Evolutionary conservation across 1,140 invertebrate species (phyloP).

Genomic region (Drosophila lowei): DNA sequence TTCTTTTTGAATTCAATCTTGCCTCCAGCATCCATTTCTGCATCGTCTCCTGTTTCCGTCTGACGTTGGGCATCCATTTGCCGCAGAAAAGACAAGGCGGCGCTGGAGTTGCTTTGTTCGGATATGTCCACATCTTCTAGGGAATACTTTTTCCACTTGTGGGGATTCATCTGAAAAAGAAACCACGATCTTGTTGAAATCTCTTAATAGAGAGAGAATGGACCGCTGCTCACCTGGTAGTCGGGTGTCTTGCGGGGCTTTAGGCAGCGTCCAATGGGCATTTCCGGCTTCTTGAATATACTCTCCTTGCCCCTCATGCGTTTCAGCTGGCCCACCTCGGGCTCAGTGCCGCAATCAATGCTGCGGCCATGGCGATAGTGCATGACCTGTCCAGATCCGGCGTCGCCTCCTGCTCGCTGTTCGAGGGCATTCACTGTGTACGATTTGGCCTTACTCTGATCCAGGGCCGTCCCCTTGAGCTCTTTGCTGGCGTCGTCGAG

Average conservation of each 20-base stretch:
- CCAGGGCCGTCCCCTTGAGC: slow-evolving; percentile 82
- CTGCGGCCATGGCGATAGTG: slow-evolving; percentile 58
- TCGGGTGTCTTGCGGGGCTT: slow-evolving; percentile 86
- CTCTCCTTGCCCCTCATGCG: slow-evolving; percentile 89
- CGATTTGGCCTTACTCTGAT: slow-evolving; percentile 75
- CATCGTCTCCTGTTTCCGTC: slow-evolving; percentile 45
- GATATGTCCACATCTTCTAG: slow-evolving; percentile 91
- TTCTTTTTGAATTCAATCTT: slow-evolving; percentile 84
- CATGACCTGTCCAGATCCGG: slow-evolving; percentile 45
- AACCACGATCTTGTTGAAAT: neutral
- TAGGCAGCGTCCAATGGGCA: slow-evolving; percentile 85
- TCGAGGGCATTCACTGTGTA: slow-evolving; percentile 64
- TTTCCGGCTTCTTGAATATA: slow-evolving; percentile 89
- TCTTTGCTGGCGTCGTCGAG: slow-evolving; percentile 85
- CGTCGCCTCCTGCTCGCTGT: slow-evolving; percentile 18
- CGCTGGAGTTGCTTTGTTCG: slow-evolving; percentile 88
- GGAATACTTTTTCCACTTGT: slow-evolving; percentile 90
- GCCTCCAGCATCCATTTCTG: slow-evolving; percentile 48
- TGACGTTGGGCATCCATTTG: slow-evolving; percentile 86
- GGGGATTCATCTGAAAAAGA: slow-evolving; percentile 85
- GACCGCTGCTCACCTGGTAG: slow-evolving; percentile 83
- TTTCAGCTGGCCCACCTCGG: slow-evolving; percentile 79
- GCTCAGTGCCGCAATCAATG: slow-evolving; percentile 31
- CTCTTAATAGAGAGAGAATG: neutral
- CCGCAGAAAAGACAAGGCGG: slow-evolving; percentile 88